Conservation (phyloP, 2,888 invertebrate genomes). For the Cinara cedri region DNA sequence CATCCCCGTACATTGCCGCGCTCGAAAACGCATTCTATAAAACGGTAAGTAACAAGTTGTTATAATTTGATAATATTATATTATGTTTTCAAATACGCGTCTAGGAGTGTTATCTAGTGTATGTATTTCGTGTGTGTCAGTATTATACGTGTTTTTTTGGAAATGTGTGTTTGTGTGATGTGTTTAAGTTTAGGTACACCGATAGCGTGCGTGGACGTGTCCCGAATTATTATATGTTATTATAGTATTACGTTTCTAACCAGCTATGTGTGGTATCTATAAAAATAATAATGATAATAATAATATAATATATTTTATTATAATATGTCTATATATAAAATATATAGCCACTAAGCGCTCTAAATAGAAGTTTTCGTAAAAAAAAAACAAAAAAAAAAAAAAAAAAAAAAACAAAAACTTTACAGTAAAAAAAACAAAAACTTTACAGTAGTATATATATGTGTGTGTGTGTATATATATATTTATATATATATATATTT, state of each 20-base stretch:
- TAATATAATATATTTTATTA: too few species aligned
- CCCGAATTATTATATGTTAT: too few species aligned
- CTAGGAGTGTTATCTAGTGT: neutral
- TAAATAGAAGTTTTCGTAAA: neutral
- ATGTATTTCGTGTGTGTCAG: neutral
- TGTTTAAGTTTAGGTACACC: too few species aligned
- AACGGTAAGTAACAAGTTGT: too few species aligned
- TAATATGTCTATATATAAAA: too few species aligned
- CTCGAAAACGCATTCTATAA: too few species aligned
- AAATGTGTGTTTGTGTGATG: neutral
- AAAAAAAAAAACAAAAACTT: neutral
- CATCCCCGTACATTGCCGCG: too few species aligned
- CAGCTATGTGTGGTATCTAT: constrained; percentile 20
- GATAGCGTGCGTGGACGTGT: neutral
- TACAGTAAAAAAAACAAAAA: neutral
- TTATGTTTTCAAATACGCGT: too few species aligned
- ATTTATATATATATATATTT: neutral
- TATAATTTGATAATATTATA: too few species aligned
- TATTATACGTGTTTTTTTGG: neutral
- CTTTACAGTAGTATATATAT: neutral
- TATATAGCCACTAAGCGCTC: constrained; percentile 33
- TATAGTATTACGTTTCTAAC: constrained; percentile 26
- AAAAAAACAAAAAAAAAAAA: too few species aligned
- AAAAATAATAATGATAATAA: too few species aligned
- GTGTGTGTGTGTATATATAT: neutral